Percentiles rank a stretch among this genome's conserved stretches.
These are phyloP conservation scores for Bombycilla garrulus DNA, from an alignment of 2,113 vertebrate genomes.

Conservation along the genomic window DNA sequence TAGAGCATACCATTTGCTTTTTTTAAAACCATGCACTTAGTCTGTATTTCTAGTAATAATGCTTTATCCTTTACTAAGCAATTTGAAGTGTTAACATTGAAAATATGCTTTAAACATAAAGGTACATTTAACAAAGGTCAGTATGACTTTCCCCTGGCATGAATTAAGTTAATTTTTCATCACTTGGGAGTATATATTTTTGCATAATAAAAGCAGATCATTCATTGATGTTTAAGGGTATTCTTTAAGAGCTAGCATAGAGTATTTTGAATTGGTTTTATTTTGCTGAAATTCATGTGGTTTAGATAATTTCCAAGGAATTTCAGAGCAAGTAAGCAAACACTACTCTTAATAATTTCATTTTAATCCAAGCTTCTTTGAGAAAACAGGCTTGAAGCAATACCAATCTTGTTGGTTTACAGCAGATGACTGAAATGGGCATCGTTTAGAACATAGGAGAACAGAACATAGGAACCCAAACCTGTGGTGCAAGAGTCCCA, in stretches of 20 bases:
- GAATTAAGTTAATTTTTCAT: neutral
- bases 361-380: neutral
- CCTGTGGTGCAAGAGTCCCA: neutral
- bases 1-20: neutral
- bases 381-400: neutral
- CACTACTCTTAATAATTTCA: neutral
- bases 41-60: neutral
- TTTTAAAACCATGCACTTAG: neutral
- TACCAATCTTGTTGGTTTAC: neutral
- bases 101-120: constrained; percentile 1
- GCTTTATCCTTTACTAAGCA: neutral
- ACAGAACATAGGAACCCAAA: neutral
- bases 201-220: neutral
- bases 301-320: neutral
- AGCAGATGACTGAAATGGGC: neutral
- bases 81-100: neutral
- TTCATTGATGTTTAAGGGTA: neutral
- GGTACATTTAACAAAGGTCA: neutral
- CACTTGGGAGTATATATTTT: neutral
- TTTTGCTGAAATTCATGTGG: neutral
- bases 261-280: neutral
- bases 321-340: neutral
- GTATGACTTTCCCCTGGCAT: neutral
- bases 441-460: too few relatives aligned
- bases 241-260: neutral